Evolutionary conservation across 1,140 invertebrate genomes (phyloP).

Genomic region (Muscidifurax raptorellus): DNA sequence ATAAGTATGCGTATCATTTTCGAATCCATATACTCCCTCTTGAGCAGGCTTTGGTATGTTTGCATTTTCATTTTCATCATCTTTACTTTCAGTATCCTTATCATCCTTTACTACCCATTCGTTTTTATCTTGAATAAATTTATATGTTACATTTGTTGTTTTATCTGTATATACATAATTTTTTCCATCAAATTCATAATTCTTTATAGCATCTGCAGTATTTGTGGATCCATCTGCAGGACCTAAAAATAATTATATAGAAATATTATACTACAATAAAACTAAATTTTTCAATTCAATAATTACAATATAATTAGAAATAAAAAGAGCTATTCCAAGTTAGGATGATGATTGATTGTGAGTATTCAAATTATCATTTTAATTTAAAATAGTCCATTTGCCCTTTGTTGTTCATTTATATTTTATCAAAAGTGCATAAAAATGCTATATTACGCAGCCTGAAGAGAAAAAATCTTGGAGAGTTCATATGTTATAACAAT

Average conservation of each 20-base stretch:
- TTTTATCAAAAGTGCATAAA: no score
- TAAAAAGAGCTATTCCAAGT: no score
- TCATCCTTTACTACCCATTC: conserved; percentile 78
- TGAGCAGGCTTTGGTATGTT: conserved; percentile 60
- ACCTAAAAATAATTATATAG: conserved; percentile 21
- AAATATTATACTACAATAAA: not conserved
- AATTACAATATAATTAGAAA: not conserved
- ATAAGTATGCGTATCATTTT: conserved; percentile 87
- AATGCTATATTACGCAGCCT: no score
- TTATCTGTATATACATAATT: conserved; percentile 75
- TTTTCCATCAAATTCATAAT: conserved; percentile 76
- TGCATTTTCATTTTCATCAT: conserved; percentile 62
- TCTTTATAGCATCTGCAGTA: conserved; percentile 57
- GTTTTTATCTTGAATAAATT: conserved; percentile 74
- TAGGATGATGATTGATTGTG: no score
- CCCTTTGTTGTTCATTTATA: no score
- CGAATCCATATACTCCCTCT: conserved; percentile 80
- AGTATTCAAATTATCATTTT: no score
- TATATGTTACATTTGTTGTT: conserved; percentile 71
- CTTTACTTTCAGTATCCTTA: conserved; percentile 52
- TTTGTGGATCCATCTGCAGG: conserved; percentile 50
- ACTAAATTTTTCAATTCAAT: not conserved
- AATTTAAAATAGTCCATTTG: no score
- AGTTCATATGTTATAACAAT: no score
- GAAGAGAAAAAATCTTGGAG: no score